phyloP scores from a whole-genome alignment of 2,797 vertebrate genomes.

The Enteromius paludinosus region DNA sequence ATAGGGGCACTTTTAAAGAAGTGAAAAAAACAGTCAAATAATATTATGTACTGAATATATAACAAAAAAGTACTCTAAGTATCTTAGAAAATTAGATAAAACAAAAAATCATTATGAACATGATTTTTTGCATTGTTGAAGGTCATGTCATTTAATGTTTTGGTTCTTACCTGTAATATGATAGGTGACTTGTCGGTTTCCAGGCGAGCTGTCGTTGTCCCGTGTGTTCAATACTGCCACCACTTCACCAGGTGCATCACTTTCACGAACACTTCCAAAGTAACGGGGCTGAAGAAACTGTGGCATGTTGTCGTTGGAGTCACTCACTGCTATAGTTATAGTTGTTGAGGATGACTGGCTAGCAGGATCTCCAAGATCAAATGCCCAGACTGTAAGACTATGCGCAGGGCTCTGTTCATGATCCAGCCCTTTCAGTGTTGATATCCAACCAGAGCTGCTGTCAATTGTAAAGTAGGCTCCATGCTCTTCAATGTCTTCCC shows the following conservation, averaged over 20 bases:
- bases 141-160: neutral
- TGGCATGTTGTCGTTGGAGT: constrained; percentile 93
- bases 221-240: constrained; percentile 93
- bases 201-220: constrained; percentile 90
- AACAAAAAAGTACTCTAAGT: neutral
- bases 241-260: constrained; percentile 92
- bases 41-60: neutral
- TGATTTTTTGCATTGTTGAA: constrained; percentile 54
- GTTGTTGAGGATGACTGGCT: constrained; percentile 87
- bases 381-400: constrained; percentile 89
- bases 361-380: constrained; percentile 89
- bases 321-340: constrained; percentile 88
- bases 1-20: too few species aligned
- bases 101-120: neutral
- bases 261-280: constrained; percentile 89
- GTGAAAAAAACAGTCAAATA: too few species aligned
- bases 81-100: neutral
- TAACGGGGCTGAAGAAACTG: constrained; percentile 87
- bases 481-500: constrained; percentile 75
- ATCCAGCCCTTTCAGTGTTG: constrained; percentile 89
- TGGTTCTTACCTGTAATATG: constrained; percentile 89
- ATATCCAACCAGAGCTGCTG: constrained; percentile 94
- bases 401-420: constrained; percentile 89
- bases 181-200: constrained; percentile 95
- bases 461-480: constrained; percentile 86